phyloP scores from a whole-genome alignment of 2,797 vertebrate genomes.

The Caiman crocodilus region DNA sequence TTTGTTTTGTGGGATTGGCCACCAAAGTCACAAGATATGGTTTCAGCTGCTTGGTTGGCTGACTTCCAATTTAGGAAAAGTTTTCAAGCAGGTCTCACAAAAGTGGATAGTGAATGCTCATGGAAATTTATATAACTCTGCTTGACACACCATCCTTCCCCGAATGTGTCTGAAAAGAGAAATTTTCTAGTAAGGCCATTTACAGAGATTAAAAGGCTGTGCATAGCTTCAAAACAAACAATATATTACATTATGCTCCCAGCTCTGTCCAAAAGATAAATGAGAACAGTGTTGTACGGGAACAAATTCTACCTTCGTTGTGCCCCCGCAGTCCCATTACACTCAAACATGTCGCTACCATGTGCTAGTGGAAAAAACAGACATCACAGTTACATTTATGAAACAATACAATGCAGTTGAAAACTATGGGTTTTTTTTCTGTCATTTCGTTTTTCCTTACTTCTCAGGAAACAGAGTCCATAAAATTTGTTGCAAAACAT shows the following conservation, averaged over 20 bases:
- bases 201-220: not conserved
- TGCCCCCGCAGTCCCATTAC: not conserved
- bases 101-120: not conserved
- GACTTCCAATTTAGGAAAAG: not conserved
- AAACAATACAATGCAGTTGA: not conserved
- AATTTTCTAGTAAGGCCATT: not conserved
- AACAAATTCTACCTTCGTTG: not conserved
- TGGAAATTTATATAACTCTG: not conserved
- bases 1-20: not conserved
- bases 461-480: not conserved
- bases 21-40: not conserved
- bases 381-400: not conserved
- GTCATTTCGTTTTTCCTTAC: slow-evolving; percentile 18
- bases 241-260: not conserved
- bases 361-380: not conserved
- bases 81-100: not conserved
- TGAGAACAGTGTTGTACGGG: not conserved
- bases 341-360: not conserved
- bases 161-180: not conserved
- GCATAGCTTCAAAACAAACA: not conserved
- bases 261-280: not conserved
- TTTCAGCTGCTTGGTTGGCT: not conserved
- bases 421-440: not conserved
- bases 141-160: not conserved
- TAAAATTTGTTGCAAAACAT: slow-evolving; percentile 47